Evolutionary conservation across 2,888 invertebrate species (phyloP), one percentile per base, ranked within the genome.

Genomic region (Oscheius sp.): DNA sequence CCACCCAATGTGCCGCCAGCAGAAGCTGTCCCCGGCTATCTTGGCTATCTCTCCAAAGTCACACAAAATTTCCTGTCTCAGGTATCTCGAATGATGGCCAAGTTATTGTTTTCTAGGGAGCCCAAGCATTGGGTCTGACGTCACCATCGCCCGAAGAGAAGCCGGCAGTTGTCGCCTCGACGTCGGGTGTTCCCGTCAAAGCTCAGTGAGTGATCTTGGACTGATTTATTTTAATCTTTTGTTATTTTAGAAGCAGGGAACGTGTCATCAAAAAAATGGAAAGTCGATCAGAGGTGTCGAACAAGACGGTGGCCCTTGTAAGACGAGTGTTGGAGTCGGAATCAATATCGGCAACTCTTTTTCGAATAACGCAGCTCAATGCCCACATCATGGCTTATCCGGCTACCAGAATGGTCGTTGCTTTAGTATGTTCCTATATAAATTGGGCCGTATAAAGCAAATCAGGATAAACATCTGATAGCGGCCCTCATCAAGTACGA

Each of bases 371-470:
- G 13, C 81, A 85, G 27, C 78, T 87, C 23, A 78, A 74, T 53
- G 73, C 76, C 0, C 87, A 87, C 58, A 75, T 87, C n/a, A 76
- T 83, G 73, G 71, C 74, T 7, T 87, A 69, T 70, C 87, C 87
- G 13, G 82, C 85, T 12, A 85, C 83, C 12, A 63, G 86, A 41
- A 70, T 78, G 13, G 75, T 80, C 12, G 85, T 84, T 9, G 83
- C 81, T 23, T 76, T 80, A 63, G 82, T 77, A 21, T 6, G 46
- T 7, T 61, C 21, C 23, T 23, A 21, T 64, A 21, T 52, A 64
- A 21, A 52, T n/a, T 12, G 45, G 9, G 45, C 45, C 45, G 16
- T 45, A n/a, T 53, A 73, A n/a, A n/a, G n/a, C n/a, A n/a, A n/a
- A 64, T 64, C 70, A 77, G 73, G 74, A 80, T 9, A 75, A 74